Base-by-base conservation (phyloP, 2,797 vertebrate species). In the Arnoldichthys spilopterus region DNA sequence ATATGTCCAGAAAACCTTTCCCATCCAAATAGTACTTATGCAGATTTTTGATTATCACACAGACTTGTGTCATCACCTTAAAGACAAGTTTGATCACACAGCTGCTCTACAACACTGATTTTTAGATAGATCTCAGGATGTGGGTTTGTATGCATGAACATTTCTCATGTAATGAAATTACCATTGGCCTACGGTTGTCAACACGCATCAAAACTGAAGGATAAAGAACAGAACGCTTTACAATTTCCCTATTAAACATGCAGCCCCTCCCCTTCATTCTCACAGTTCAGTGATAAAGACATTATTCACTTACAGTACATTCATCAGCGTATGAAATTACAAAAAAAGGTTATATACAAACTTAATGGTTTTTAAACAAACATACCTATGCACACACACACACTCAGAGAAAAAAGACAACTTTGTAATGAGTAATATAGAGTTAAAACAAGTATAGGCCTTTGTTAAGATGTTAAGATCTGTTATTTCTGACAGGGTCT, bases 281-380 rank as follows among this genome's bases (percentile, higher is more conserved):
- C 24, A 72, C 22, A 62, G 22, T 61, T 76, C 49, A 49, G 63
- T 74, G 51, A 69, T 72, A 51, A 58, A 74, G 26, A 70, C 72
- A 32, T 70, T 51, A 59, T 63, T 32, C 53, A 76, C 51, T 74
- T 73, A 74, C 49, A 69, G 74, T 79, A 63, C 49, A 78, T 80
- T 84, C 63, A 59, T 47, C 53, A 66, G 43, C 51, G 73, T 56
- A 43, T 32, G 67, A 67, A 26, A 71, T 70, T 81, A 47, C 28
- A 74, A 58, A 40, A 71, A 34, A 34, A 61, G 18, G 22, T 15
- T 45, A 59, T 32, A 54, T 15, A 47, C 32, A n/a, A 37, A 64
- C 13, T 40, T 26, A 37, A 69, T 76, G 51, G 37, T 40, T 76
- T 43, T 69, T n/a, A 74, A 73, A 47, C 22, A 76, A 40, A 37